Evolutionary conservation across 2,797 vertebrate genomes (phyloP).

Genomic region (Coendou prehensilis): DNA sequence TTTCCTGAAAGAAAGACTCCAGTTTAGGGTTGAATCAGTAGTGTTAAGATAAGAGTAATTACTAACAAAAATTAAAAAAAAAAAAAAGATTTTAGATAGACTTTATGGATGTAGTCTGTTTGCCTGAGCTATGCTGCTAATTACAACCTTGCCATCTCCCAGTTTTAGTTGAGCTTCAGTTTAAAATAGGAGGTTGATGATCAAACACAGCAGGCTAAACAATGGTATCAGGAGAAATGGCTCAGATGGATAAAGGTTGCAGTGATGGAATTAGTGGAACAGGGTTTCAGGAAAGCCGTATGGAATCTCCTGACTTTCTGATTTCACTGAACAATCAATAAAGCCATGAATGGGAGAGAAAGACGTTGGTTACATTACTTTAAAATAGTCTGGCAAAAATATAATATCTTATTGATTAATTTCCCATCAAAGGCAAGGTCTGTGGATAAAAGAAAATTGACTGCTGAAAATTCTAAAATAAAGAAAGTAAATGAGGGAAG

Average conservation of each 20-base stretch:
- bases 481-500: slow-evolving; percentile 81
- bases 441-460: slow-evolving; percentile 83
- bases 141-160: neutral
- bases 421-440: slow-evolving; percentile 74
- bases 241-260: neutral
- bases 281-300: slow-evolving; percentile 4
- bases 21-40: slow-evolving; percentile 16
- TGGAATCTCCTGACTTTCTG: slow-evolving; percentile 60
- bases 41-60: slow-evolving; percentile 8
- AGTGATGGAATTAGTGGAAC: neutral
- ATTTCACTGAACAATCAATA: slow-evolving; percentile 84
- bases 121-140: neutral
- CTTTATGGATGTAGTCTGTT: neutral
- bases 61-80: neutral
- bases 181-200: neutral
- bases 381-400: slow-evolving; percentile 82
- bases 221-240: neutral
- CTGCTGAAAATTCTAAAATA: slow-evolving; percentile 83
- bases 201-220: neutral
- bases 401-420: slow-evolving; percentile 89
- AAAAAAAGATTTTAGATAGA: neutral
- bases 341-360: slow-evolving; percentile 78
- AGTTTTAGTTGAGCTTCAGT: neutral
- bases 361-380: slow-evolving; percentile 84
- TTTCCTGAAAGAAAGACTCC: slow-evolving; percentile 62